phyloP scores from a whole-genome alignment of 2,888 invertebrate species.

The Sclerodermus sp. region DNA sequence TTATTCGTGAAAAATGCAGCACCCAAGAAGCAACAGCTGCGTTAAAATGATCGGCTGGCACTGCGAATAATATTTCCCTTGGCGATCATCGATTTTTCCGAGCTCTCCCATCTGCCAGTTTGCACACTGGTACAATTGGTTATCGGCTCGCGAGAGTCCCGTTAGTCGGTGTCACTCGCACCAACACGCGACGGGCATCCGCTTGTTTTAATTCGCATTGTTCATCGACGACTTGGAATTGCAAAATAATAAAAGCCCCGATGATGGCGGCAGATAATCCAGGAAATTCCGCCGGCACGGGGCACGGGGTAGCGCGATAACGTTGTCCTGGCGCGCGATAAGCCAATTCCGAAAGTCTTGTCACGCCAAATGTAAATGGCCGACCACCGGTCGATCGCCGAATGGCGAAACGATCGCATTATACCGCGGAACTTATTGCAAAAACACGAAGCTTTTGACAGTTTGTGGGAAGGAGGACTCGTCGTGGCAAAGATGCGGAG shows the following conservation, averaged over 20 bases:
- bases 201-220: slow-evolving; percentile 10
- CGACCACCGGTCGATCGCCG: no score
- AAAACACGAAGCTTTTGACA: no score
- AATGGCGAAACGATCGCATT: no score
- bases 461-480: no score
- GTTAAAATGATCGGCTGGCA: not conserved
- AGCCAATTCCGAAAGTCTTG: slow-evolving; percentile 12
- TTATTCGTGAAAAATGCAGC: no score
- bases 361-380: not conserved
- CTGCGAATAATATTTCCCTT: not conserved
- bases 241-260: slow-evolving; percentile 14
- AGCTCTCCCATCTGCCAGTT: no score
- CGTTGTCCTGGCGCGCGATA: slow-evolving; percentile 6
- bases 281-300: slow-evolving; percentile 13
- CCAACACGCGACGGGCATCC: slow-evolving; percentile 3
- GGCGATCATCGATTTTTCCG: no score
- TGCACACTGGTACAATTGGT: no score
- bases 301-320: not conserved
- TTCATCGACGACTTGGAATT: slow-evolving; percentile 15
- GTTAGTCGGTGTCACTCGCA: slow-evolving; percentile 13
- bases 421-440: no score
- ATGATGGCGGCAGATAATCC: slow-evolving; percentile 6
- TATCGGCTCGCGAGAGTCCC: slow-evolving; percentile 2
- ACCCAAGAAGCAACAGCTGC: no score
- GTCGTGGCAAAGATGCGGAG: no score